Evolutionary conservation across 2,888 invertebrate genomes (phyloP).

Genomic region (Dinocampus coccinellae): DNA sequence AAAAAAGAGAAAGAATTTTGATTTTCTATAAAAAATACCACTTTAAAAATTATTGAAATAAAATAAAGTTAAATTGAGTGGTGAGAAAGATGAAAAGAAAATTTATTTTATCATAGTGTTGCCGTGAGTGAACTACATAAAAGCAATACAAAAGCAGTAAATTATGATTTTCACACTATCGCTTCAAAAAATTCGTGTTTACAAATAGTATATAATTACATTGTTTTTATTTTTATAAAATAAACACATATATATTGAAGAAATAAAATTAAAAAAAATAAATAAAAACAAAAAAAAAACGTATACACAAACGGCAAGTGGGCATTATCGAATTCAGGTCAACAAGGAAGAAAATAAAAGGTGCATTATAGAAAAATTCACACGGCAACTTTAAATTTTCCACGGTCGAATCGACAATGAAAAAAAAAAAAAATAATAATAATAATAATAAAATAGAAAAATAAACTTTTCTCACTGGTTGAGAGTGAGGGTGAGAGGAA

Average conservation of each 20-base stretch:
- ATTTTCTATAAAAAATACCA: no score
- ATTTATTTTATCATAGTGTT: not conserved
- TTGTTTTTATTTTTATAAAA: no score
- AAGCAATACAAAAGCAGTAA: not conserved
- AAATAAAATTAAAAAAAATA: not conserved
- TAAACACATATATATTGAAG: not conserved
- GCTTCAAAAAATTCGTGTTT: not conserved
- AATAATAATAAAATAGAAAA: no score
- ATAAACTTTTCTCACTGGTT: constrained; percentile 48
- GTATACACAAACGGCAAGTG: constrained; percentile 4
- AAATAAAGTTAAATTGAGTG: no score
- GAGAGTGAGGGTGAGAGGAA: constrained; percentile 34
- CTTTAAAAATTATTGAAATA: no score
- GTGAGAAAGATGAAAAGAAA: no score
- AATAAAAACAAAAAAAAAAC: not conserved
- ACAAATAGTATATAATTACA: not conserved
- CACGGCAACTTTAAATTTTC: constrained; percentile 51
- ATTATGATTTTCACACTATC: not conserved
- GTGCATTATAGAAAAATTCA: constrained; percentile 49
- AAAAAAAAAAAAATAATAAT: no score
- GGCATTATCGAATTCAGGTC: constrained; percentile 49
- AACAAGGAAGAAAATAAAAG: constrained; percentile 41
- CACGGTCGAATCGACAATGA: constrained; percentile 44
- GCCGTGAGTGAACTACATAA: not conserved
- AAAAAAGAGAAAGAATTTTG: no score